These are phyloP conservation scores for Oncopeltus fasciatus DNA, from an alignment of 1,140 invertebrate genomes.

Conservation along the genomic window DNA sequence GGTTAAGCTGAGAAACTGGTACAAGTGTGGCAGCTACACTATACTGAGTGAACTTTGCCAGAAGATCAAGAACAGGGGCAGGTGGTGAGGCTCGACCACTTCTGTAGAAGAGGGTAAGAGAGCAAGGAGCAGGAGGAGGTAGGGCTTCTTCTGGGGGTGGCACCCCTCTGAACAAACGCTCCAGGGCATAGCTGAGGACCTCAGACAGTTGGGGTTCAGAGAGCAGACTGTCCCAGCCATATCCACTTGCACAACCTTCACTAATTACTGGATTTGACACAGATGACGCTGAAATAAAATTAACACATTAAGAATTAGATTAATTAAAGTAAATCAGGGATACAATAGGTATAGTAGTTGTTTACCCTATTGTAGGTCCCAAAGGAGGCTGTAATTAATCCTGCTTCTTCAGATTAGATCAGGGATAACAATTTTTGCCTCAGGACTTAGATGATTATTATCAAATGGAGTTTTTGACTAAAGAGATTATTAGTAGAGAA, in stretches of 20 bases:
- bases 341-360: no score
- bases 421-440: no score
- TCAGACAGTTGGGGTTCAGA: slow-evolving; percentile 45
- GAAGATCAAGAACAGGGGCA: slow-evolving; percentile 35
- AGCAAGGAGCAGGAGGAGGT: slow-evolving; percentile 38
- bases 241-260: slow-evolving; percentile 33
- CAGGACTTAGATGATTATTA: no score
- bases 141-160: background rate
- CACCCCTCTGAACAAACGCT: slow-evolving; percentile 49
- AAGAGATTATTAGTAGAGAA: no score
- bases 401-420: no score
- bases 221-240: slow-evolving; percentile 36
- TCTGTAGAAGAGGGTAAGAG: slow-evolving; percentile 60
- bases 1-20: slow-evolving; percentile 54
- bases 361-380: no score
- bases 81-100: slow-evolving; percentile 40
- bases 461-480: no score
- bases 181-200: slow-evolving; percentile 52
- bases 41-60: slow-evolving; percentile 36
- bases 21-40: slow-evolving; percentile 54
- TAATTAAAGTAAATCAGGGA: background rate
- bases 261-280: slow-evolving; percentile 19
- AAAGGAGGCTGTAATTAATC: no score
- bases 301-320: background rate
- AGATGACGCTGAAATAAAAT: slow-evolving; percentile 12